Evolutionary conservation across 2,113 vertebrate genomes (phyloP).

Genomic region (Dicentrarchus labrax): DNA sequence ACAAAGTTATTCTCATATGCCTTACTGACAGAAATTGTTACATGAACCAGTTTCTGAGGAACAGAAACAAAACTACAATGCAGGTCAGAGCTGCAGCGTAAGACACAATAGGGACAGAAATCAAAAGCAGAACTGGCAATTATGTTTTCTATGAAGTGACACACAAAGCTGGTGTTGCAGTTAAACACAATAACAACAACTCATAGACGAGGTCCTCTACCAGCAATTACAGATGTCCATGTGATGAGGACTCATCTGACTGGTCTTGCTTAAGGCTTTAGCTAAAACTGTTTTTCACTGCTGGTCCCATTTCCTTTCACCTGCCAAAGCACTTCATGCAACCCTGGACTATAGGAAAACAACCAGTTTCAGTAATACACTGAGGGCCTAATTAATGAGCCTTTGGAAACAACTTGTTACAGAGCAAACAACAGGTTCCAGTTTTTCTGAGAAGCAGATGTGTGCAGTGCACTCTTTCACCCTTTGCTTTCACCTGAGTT

Average conservation of each 20-base stretch:
- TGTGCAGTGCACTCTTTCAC: neutral
- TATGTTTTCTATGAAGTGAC: too few species aligned
- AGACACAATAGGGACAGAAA: too few species aligned
- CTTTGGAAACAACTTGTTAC: neutral
- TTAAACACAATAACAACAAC: neutral
- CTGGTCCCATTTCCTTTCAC: neutral
- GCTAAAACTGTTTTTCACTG: neutral
- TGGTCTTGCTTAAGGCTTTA: neutral
- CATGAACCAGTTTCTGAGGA: neutral
- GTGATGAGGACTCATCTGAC: neutral
- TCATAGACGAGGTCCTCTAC: neutral
- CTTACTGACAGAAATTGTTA: neutral
- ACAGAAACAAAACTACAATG: neutral
- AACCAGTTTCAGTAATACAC: neutral
- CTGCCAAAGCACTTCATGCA: neutral
- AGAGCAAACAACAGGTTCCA: slow-evolving; percentile 4
- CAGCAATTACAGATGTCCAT: neutral
- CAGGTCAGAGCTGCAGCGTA: neutral
- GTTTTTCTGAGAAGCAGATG: neutral
- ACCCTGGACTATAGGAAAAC: slow-evolving; percentile 1
- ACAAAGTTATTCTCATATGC: neutral
- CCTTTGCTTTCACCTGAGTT: neutral
- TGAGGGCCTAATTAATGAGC: neutral
- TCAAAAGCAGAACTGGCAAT: too few species aligned
- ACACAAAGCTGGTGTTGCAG: too few species aligned